Evolutionary conservation across 2,113 vertebrate genomes (phyloP).

Genomic region (Channa maculata): DNA sequence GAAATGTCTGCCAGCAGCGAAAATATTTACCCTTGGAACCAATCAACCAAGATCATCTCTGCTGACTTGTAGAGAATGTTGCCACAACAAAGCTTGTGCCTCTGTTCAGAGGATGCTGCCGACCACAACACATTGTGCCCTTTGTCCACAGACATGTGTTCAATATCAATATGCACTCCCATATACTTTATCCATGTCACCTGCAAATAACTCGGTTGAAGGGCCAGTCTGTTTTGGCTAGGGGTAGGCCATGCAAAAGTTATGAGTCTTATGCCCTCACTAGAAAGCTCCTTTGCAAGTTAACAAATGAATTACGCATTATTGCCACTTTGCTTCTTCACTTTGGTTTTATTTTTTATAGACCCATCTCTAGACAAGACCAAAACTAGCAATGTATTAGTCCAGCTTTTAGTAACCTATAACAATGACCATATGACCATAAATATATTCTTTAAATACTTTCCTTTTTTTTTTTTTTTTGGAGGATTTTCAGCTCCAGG

Average conservation of each 20-base stretch:
- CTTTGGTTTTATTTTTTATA: background rate
- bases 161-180: conserved; percentile 68
- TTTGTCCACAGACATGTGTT: conserved; percentile 72
- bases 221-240: background rate
- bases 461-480: background rate
- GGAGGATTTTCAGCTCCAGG: background rate
- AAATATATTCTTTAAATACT: background rate
- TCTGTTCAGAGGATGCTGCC: conserved; percentile 68
- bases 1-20: conserved; percentile 61
- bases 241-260: too few species aligned
- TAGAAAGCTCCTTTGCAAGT: background rate
- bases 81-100: conserved; percentile 77
- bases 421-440: background rate
- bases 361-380: background rate
- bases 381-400: background rate
- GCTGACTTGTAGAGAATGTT: conserved; percentile 78
- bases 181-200: background rate
- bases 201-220: background rate
- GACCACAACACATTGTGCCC: conserved; percentile 69
- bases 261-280: background rate
- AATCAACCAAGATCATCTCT: conserved; percentile 76
- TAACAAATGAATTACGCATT: background rate
- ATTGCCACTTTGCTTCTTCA: background rate
- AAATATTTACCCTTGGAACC: conserved; percentile 76
- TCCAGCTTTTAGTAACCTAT: background rate